Base-by-base conservation (phyloP, 2,888 invertebrate species). In the Drosophila acutilabella region DNA sequence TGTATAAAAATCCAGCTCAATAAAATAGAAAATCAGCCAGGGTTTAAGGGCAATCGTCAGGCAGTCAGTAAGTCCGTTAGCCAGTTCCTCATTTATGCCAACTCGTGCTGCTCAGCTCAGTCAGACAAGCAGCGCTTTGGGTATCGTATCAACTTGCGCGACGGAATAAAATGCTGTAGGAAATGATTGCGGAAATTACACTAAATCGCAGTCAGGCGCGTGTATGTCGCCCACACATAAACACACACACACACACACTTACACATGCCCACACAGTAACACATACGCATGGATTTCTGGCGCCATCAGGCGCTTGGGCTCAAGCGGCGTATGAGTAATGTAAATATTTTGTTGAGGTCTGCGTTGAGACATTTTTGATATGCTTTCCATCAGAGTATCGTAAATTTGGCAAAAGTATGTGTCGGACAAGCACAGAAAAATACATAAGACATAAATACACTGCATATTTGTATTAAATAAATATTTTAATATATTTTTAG, bases 111-210 rank as follows among this genome's bases (percentile, higher is more conserved):
- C 11, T 30, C 41, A 33, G 18, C 11, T 30, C 41, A 33, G 38
- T 52, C 11, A 56, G 44, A 30, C 41, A 14, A 36, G 54, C 47
- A 56, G 38, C 53, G 54, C 23, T 53, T 26, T 23, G 20, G 47
- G 64, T 62, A 50, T 75, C 58, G 61, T 72, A 71, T 84, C 81
- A 75, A 83, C 74, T 73, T 71, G 85, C 70, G 66, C 57, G 50
- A 51, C 53, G 71, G 67, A 71, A 88, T 75, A 83, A 83, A 81
- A 87, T 85, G 80, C 72, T 84, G 72, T 74, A 74, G 88, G 89
- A 85, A 85, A 89, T 84, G 81, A 85, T 79, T 71, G 88, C 88
- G 89, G 85, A 85, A 85, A 85, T 85, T 85, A 85, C 88, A 87
- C 82, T 81, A 79, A 89, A 85, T 74, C 74, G 79, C 67, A 73